phyloP scores from a whole-genome alignment of 2,797 vertebrate genomes.

The Micrastur ruficollis region DNA sequence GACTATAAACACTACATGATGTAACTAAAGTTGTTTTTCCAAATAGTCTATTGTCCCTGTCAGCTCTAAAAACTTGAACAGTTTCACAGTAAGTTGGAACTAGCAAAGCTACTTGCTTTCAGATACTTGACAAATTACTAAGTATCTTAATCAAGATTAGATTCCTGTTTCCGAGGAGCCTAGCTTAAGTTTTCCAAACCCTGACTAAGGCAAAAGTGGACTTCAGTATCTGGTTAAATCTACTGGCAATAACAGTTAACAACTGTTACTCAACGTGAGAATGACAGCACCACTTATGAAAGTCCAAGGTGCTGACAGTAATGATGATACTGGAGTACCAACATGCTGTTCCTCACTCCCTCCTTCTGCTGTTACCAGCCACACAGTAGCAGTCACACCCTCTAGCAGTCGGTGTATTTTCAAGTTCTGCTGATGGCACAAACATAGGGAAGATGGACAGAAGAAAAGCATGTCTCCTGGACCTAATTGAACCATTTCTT shows the following conservation, averaged over 20 bases:
- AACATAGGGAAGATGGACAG: fast-evolving
- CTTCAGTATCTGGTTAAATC: background rate
- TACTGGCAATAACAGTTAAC: background rate
- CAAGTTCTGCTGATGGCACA: background rate
- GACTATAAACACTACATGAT: background rate
- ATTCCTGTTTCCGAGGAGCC: background rate
- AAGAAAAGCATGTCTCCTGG: background rate
- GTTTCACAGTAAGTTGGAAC: background rate
- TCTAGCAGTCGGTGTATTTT: fast-evolving
- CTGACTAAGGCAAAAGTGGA: background rate
- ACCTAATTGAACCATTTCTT: background rate
- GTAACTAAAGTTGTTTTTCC: background rate
- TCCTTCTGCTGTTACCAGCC: background rate
- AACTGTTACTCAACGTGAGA: background rate
- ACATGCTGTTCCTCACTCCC: background rate
- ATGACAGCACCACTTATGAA: background rate
- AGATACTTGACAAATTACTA: background rate
- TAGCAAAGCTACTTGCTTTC: background rate
- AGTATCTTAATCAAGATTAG: background rate
- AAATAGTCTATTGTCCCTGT: background rate
- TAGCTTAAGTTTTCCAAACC: background rate
- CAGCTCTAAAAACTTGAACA: background rate
- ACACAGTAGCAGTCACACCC: background rate
- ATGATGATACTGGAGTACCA: background rate
- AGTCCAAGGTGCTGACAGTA: background rate